Base-by-base conservation (phyloP, 1,140 invertebrate species). In the Mamestra configurata region DNA sequence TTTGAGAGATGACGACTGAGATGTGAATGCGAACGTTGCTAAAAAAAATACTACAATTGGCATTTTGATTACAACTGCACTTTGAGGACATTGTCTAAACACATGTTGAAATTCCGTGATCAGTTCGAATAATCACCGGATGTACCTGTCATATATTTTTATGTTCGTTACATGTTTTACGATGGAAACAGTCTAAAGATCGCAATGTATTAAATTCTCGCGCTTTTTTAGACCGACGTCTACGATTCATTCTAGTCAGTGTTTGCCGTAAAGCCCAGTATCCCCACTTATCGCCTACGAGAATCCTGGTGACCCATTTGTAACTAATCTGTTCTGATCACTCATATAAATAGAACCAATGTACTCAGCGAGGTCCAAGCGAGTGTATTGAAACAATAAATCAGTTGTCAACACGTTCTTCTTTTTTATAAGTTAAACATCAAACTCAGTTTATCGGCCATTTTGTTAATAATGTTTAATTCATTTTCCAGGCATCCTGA, bases 221-320 rank as follows among this genome's bases (percentile, higher is more conserved):
- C n/a, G n/a, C n/a, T 49, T 49, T n/a, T 2, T n/a, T 49, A 49
- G 15, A 49, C 13, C 13, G 43, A n/a, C 15, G 43, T 53, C 51
- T 53, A 53, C 18, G 49, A 53, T 51, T 5, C 4, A 0, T 51
- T 8, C 7, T 7, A 53, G 18, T 46, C 37, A 22, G 37, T 5
- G 18, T 46, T 31, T n/a, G 10, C 15, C 18, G 7, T 27, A 57
- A 24, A 57, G 22, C 11, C 22, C 20, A 22, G 40, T 24, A 11
- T n/a, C 8, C 15, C 22, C 22, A 70, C 40, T 70, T 49, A 46
- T 27, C 66, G 40, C 37, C 66, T 46, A 70, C 66, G 11, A 70
- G 18, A 43, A 64, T 40, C 35, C 59, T 64, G 31, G 20, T 68
- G 37, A 68, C 66, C 66, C 13, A 49, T 70, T 70, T 49, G 64